Base-by-base conservation (phyloP, 2,888 invertebrate genomes). In the Oscheius sp. region DNA sequence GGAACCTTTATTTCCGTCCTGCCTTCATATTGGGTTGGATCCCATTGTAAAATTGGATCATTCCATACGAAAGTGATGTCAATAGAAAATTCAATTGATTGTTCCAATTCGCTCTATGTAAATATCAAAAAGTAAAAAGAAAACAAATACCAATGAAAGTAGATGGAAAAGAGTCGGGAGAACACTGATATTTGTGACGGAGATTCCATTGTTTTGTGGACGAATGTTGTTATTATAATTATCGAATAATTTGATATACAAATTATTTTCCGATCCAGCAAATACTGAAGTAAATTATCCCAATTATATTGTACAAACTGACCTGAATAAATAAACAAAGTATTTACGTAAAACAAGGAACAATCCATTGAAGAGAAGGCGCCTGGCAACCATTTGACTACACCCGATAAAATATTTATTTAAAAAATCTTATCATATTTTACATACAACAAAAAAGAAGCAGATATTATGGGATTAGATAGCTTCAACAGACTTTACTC, bases 71-170 rank as follows among this genome's bases (percentile, higher is more conserved):
- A 54, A 4, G 54, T 54, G 17, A 54, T 54, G 20, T 54, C 54
- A 32, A 54, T 54, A 4, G 54, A 54, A 17, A 54, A 54, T 54
- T 54, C 54, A 20, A 54, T 54, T 4, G 54, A 54, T 54, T 54
- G 33, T 33, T 54, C 54, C 6, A 36, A 32, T 33, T 54, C 54
- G 33, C 54, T 54, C 54, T 54, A 36, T 22, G 12, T 22, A 54
- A 33, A 8, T 33, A 33, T n/a, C 9, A 44, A 44, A 44, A 17
- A 9, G 2, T 22, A 47, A 47, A 47, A 20, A 24, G 24, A 24
- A 2, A 22, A 22, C 1, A 33, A 9, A 20, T 17, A 54, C 54
- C 20, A 54, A n/a, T 6, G 54, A 54, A 2, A 54, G 54, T 2
- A 54, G 54, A 20, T 54, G 54, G 20, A 54, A 54, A 4, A 54